Base-by-base conservation (phyloP, 92 coral and sea anemone species). In the Muricea muricata region DNA sequence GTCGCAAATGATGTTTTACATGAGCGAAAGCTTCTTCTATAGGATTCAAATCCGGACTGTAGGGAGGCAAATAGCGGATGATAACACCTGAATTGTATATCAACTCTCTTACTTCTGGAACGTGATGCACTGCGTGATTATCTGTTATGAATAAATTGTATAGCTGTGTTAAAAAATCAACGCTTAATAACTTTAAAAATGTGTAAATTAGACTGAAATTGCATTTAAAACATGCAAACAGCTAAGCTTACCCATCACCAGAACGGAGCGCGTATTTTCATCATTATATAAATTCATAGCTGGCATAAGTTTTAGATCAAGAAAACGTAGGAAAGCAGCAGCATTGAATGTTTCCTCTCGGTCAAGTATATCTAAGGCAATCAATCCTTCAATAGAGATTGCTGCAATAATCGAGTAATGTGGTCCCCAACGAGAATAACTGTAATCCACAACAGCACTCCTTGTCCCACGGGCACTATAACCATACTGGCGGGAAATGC, bases 31-130 rank as follows among this genome's bases (percentile, higher is more conserved):
- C 76, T 41, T 79, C 80, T 58, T 81, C 90, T 39, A 70, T 87
- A 24, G 87, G 90, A 81, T 87, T 87, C 67, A 87, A 73, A 50
- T 87, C 87, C 35, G 82, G 90, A 61, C 90, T 81, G 80, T 87
- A 87, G 63, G 90, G 90, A 17, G 90, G 90, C 30, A 87, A 87
- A 31, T 24, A 87, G 20, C 81, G 82, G 9, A 86, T 72, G 74
- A 69, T 73, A 28, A 87, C 90, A 40, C 89, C 89, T 21, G 86
- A 66, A 11, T 80, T 73, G 57, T 86, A 29, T 25, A 84, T 84
- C 23, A 75, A 20, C 48, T 84, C 72, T 75, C 12, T 41, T 37
- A 84, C 84, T 75, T 84, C 84, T 25, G 48, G 66, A 23, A 84
- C 74, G 61, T 84, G 88, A 56, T 84, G 84, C 40, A 84, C 42